Conservation (phyloP, 2,797 vertebrate species). For the Podargus strigoides region DNA sequence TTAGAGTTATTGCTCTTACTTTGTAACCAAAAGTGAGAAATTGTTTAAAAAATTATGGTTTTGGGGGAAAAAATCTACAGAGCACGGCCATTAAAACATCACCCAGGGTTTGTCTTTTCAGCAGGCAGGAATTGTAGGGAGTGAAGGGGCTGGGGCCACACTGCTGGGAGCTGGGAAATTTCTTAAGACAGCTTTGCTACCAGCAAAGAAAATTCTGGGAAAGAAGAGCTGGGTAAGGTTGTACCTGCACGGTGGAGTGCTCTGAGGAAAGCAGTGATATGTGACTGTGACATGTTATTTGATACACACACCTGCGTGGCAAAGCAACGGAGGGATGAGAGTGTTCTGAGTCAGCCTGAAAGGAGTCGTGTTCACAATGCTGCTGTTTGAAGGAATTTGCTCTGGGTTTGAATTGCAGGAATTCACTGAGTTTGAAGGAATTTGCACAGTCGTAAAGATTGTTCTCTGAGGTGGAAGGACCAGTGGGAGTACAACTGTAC, state of each 20-base stretch:
- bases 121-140: neutral
- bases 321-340: neutral
- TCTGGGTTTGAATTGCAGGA: too few species aligned
- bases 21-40: neutral
- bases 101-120: neutral
- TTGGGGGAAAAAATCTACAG: fast-evolving
- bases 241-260: neutral
- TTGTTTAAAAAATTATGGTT: neutral
- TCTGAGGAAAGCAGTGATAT: neutral
- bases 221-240: neutral
- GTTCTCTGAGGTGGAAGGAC: neutral
- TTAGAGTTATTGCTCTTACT: neutral
- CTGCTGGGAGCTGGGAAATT: neutral
- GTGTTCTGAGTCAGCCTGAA: neutral
- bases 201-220: neutral
- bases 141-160: neutral
- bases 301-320: neutral
- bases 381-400: neutral
- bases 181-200: neutral
- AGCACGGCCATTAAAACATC: neutral
- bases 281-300: neutral
- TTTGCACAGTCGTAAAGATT: neutral
- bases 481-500: neutral
- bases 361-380: fast-evolving
- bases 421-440: neutral